Conservation (phyloP, 2,797 vertebrate genomes). For the Semaprochilodus insignis region DNA sequence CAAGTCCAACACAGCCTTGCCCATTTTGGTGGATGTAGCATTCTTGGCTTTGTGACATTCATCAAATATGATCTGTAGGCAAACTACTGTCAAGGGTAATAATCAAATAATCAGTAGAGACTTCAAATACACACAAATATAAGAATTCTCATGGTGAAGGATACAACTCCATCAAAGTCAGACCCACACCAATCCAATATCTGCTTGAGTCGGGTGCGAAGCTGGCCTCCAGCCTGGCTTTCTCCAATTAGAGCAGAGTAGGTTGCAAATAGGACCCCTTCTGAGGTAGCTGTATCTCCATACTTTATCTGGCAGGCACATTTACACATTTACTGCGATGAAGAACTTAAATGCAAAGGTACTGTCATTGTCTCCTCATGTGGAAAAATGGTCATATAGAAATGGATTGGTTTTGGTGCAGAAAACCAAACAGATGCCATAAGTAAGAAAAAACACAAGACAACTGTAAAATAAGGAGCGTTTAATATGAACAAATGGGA, state of each 20-base stretch:
- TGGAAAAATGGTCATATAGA: too few species aligned
- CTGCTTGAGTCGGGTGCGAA: conserved; percentile 92
- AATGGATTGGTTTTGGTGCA: too few species aligned
- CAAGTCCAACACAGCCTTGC: conserved; percentile 96
- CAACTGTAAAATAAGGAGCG: not conserved
- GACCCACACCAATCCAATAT: conserved; percentile 96
- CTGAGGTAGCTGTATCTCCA: conserved; percentile 98
- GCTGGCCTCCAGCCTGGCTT: conserved; percentile 96
- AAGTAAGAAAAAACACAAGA: too few species aligned
- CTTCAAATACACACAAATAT: not conserved
- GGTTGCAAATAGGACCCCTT: conserved; percentile 97
- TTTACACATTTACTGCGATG: not conserved
- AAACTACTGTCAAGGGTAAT: conserved; percentile 70
- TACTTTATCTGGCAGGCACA: conserved; percentile 89
- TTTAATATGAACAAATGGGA: not conserved
- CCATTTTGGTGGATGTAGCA: conserved; percentile 97
- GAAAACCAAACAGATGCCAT: too few species aligned
- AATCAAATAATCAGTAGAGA: not conserved
- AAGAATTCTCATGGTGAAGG: conserved; percentile 70
- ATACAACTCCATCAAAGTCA: conserved; percentile 97
- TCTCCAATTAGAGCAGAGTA: conserved; percentile 98
- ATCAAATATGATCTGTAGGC: conserved; percentile 92
- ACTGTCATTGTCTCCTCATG: not conserved
- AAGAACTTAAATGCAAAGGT: not conserved
- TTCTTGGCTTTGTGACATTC: conserved; percentile 99